Percentiles rank a stretch among this genome's conserved stretches.
Conservation (phyloP, 2,888 invertebrate genomes). For the Marronus borbonicus region DNA sequence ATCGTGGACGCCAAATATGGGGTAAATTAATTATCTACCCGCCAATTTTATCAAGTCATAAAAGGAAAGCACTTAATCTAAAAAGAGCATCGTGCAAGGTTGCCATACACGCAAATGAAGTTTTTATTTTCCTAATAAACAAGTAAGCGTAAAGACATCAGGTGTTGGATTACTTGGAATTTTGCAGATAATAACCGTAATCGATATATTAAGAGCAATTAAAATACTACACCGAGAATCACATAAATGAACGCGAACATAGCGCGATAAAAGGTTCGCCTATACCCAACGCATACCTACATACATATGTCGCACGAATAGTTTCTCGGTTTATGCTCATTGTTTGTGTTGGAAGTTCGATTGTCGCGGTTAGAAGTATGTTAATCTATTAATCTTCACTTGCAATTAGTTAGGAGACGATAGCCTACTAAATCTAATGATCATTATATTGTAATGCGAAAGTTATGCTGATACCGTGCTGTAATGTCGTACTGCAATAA, state of each 20-base stretch:
- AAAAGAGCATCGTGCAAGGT: conserved; percentile 1
- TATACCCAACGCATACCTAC: neutral
- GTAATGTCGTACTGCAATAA: neutral
- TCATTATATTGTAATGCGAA: conserved; percentile 21
- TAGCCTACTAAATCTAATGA: conserved; percentile 14
- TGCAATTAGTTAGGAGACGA: conserved; percentile 6
- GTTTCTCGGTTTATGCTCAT: neutral
- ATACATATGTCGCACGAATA: neutral
- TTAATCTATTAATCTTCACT: conserved; percentile 22
- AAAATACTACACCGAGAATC: neutral
- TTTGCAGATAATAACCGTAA: conserved; percentile 16
- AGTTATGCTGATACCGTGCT: neutral
- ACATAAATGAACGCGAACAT: neutral
- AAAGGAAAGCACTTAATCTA: conserved; percentile 12
- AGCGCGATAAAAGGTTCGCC: neutral
- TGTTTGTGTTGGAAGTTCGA: neutral
- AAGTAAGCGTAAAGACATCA: conserved; percentile 2
- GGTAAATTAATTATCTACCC: conserved; percentile 25
- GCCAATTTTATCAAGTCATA: conserved; percentile 28
- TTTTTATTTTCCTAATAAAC: neutral
- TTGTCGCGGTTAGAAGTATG: conserved; percentile 1
- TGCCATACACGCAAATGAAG: neutral
- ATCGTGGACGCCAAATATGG: conserved; percentile 21
- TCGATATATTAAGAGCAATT: conserved; percentile 21
- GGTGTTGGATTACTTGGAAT: conserved; percentile 22